Conservation (phyloP, 1,140 invertebrate species). For the Microplitis mediator region DNA sequence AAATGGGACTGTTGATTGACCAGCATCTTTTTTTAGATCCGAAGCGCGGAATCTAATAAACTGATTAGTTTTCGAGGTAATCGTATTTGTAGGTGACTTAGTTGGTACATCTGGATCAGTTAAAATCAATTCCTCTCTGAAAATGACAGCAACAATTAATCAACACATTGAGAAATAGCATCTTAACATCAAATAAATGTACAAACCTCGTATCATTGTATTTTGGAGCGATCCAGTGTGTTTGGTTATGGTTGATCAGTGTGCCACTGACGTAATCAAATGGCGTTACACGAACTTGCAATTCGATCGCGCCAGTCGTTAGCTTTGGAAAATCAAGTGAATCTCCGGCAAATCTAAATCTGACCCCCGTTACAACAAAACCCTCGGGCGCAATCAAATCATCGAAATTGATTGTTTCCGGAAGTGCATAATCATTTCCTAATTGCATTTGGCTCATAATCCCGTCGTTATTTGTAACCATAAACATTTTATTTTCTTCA, state of each 20-base stretch:
- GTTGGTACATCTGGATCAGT: neutral
- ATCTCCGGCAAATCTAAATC: neutral
- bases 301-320: neutral
- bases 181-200: neutral
- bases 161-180: neutral
- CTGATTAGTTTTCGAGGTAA: no score
- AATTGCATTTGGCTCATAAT: neutral
- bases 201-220: neutral
- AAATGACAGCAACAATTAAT: neutral
- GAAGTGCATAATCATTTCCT: neutral
- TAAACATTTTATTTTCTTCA: neutral
- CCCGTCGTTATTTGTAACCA: neutral
- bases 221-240: neutral
- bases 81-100: no score
- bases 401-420: no score
- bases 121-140: no score
- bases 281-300: neutral
- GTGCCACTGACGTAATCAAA: neutral
- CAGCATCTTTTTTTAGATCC: no score
- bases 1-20: no score
- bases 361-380: neutral
- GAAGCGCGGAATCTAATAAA: no score
- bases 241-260: neutral
- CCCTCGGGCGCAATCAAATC: no score
- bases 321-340: neutral